phyloP scores from a whole-genome alignment of 2,113 vertebrate genomes.

The Sciurus niger region DNA sequence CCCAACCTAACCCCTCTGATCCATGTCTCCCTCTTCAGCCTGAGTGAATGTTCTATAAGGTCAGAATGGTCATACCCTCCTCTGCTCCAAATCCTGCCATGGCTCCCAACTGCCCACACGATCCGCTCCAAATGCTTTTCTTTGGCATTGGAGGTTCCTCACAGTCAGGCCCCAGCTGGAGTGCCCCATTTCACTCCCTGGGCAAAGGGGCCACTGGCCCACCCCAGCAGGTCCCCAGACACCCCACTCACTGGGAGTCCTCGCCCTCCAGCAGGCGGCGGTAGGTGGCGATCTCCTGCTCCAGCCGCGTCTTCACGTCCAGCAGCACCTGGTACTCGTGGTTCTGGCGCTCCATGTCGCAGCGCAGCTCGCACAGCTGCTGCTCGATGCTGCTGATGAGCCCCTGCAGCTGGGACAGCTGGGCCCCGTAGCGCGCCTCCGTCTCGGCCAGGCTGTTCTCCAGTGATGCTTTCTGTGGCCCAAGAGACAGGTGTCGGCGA shows the following conservation, averaged over 20 bases:
- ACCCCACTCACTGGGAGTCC: constrained; percentile 79
- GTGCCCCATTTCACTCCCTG: neutral
- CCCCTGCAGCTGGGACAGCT: constrained; percentile 90
- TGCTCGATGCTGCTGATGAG: constrained; percentile 90
- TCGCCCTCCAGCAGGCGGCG: constrained; percentile 85
- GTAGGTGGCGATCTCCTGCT: constrained; percentile 87
- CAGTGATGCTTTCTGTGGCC: constrained; percentile 91
- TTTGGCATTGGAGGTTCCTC: neutral
- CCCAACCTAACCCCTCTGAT: neutral
- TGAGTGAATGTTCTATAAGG: neutral
- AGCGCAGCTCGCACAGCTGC: constrained; percentile 89
- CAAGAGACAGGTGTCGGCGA: fast-evolving
- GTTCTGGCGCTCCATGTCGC: constrained; percentile 90
- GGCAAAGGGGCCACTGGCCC: neutral
- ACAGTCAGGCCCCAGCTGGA: fast-evolving
- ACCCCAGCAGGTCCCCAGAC: neutral
- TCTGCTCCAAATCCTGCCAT: neutral
- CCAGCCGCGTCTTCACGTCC: constrained; percentile 85
- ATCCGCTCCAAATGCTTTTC: neutral
- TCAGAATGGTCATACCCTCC: neutral
- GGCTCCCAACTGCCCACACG: neutral
- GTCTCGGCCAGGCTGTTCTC: constrained; percentile 92
- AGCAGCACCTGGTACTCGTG: constrained; percentile 91
- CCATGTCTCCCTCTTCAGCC: neutral
- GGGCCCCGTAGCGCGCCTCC: constrained; percentile 88